A percentile compares a stretch with the other conserved stretches of the same genome.
These are phyloP conservation scores for Tridacna crocea DNA, from an alignment of 2,888 invertebrate genomes.

Conservation along the genomic window DNA sequence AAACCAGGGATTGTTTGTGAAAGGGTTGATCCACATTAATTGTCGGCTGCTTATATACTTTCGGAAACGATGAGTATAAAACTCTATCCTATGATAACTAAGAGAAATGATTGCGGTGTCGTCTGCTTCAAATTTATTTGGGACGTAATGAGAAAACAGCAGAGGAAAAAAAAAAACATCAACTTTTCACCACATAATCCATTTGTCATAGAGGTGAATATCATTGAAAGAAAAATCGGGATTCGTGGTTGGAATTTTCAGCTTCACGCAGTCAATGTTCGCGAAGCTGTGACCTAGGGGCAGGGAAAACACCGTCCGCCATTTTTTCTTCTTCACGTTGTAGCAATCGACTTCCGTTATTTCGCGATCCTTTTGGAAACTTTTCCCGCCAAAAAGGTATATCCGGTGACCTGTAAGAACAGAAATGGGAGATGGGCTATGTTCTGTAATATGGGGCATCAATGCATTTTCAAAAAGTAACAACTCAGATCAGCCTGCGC, in stretches of 20 bases:
- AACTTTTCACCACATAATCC: slow-evolving; percentile 75
- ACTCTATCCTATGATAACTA: too few relatives aligned
- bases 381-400: slow-evolving; percentile 77
- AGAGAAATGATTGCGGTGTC: too few relatives aligned
- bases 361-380: slow-evolving; percentile 69
- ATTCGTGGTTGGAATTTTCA: slow-evolving; percentile 73
- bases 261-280: slow-evolving; percentile 73
- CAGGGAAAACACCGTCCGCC: slow-evolving; percentile 71
- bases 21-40: too few relatives aligned
- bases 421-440: background rate
- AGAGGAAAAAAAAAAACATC: too few relatives aligned
- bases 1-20: too few relatives aligned
- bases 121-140: too few relatives aligned
- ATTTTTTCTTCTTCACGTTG: slow-evolving; percentile 70
- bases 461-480: too few relatives aligned
- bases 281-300: slow-evolving; percentile 68
- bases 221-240: slow-evolving; percentile 74
- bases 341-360: slow-evolving; percentile 72
- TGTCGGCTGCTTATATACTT: too few relatives aligned
- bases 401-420: slow-evolving; percentile 69
- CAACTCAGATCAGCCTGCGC: too few relatives aligned
- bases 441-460: too few relatives aligned
- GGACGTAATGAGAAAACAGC: too few relatives aligned
- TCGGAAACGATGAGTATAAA: too few relatives aligned
- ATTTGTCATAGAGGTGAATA: slow-evolving; percentile 72